Evolutionary conservation across 1,140 invertebrate species (phyloP), one percentile per base, ranked within the genome.

Genomic region (Nasonia giraulti): DNA sequence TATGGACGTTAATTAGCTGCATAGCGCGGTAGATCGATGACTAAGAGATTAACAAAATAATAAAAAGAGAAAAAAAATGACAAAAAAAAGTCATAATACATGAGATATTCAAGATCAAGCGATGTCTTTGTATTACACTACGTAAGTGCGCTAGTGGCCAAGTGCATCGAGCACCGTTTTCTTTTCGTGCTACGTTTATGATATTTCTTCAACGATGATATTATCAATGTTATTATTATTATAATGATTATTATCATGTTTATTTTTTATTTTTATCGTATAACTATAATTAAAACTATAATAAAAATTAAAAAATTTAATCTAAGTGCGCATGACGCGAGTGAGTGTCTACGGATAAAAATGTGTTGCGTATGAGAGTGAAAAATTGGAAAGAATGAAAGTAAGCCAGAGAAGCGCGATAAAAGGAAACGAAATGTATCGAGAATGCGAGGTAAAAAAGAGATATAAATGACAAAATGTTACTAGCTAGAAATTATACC

Each of bases 1-100:
- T 87, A 88, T 89, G 89, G 87, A 89, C 89, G 89, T 89, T 89
- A 82, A 90, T 85, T 89, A 91, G 86, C 87, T 88, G 87, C 86
- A 86, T 91, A 90, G 87, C 80, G 66, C 23, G 69, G 86, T 88
- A 90, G 86, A 84, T 75, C 69, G 83, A 87, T 87, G 87, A 87
- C 80, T 75, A 83, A 77, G 66, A 81, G 23, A 69, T 69, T 12
- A 62, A 62, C 2, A 75, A 44, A 75, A 62, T 37, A 14, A 75
- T 11, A 74, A 62, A 82, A 74, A 73, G 50, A 81, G 44, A 73
- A n/a, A 73, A 31, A 73, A 73, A 81, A 69, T 23, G 23, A 27
- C 55, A 17, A 62, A 62, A 71, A 71, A 71, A 71, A 31, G 23
- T 71, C 69, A 71, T n/a, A 31, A 12, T 31, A 62, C 55, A 62